Conservation (phyloP, 2,113 vertebrate genomes). For the Aramus guarauna region DNA sequence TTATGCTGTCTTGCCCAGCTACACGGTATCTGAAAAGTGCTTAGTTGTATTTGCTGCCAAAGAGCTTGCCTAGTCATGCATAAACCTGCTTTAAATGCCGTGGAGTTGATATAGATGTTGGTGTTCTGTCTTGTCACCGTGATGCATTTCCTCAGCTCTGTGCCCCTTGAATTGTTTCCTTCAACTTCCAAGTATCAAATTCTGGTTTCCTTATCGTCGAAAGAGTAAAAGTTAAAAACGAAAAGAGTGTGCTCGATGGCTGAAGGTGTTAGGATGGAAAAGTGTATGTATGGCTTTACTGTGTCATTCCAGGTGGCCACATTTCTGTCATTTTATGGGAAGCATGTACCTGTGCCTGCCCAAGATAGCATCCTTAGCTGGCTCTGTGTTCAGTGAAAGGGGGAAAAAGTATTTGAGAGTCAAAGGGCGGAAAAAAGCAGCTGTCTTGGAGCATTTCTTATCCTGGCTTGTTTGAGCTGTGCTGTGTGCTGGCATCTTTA, state of each 20-base stretch:
- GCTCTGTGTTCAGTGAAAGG: neutral
- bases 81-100: slow-evolving; percentile 5
- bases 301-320: rapidly evolving
- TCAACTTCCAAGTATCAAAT: neutral
- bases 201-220: neutral
- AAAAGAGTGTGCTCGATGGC: neutral
- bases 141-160: neutral
- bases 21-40: neutral
- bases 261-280: neutral
- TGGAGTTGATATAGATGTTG: neutral
- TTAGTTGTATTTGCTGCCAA: slow-evolving; percentile 14
- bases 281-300: neutral
- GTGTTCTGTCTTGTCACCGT: neutral
- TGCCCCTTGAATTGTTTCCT: neutral
- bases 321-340: neutral
- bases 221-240: neutral
- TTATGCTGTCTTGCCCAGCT: neutral
- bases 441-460: neutral
- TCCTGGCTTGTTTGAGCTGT: neutral
- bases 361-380: neutral
- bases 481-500: neutral
- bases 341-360: neutral
- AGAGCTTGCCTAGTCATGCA: slow-evolving; percentile 44
- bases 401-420: neutral
- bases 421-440: neutral